Evolutionary conservation across 2,113 vertebrate genomes (phyloP).

Genomic region (Zingel zingel): DNA sequence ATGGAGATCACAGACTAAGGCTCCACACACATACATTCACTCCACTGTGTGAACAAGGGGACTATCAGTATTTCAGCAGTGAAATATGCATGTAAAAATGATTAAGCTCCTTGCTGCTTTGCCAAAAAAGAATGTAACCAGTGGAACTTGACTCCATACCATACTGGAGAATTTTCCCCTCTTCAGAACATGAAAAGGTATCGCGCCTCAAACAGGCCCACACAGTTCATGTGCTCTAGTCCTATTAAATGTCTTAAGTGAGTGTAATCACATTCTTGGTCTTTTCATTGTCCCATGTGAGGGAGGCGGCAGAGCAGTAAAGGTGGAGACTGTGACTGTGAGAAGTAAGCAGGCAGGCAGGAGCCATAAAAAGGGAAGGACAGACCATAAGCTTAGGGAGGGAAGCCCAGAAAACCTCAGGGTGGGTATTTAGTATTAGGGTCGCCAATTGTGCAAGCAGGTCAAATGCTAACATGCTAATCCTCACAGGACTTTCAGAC

Average conservation of each 20-base stretch:
- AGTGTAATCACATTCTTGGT: constrained; percentile 79
- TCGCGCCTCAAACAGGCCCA: constrained; percentile 54
- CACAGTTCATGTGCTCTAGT: constrained; percentile 60
- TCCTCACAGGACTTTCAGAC: constrained; percentile 58
- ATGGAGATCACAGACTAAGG: constrained; percentile 73
- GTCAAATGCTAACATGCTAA: constrained; percentile 78
- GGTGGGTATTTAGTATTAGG: constrained; percentile 74
- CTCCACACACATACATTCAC: constrained; percentile 43
- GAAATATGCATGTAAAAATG: constrained; percentile 79
- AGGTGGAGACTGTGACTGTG: constrained; percentile 70
- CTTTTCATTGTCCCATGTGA: constrained; percentile 75
- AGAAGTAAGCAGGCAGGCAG: constrained; percentile 68
- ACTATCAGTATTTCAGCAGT: constrained; percentile 68
- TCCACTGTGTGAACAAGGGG: constrained; percentile 61
- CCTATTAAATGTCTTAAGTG: constrained; percentile 76
- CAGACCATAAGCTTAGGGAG: constrained; percentile 64
- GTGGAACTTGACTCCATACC: constrained; percentile 71
- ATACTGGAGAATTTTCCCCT: constrained; percentile 56
- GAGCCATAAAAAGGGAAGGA: constrained; percentile 76
- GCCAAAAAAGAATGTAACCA: constrained; percentile 64
- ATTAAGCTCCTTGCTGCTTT: constrained; percentile 66
- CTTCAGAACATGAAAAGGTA: constrained; percentile 66
- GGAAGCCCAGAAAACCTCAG: constrained; percentile 67
- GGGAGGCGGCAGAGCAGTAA: constrained; percentile 67
- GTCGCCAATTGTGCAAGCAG: constrained; percentile 68